phyloP scores from a whole-genome alignment of 2,113 vertebrate species.

The Cyanoderma ruficeps region DNA sequence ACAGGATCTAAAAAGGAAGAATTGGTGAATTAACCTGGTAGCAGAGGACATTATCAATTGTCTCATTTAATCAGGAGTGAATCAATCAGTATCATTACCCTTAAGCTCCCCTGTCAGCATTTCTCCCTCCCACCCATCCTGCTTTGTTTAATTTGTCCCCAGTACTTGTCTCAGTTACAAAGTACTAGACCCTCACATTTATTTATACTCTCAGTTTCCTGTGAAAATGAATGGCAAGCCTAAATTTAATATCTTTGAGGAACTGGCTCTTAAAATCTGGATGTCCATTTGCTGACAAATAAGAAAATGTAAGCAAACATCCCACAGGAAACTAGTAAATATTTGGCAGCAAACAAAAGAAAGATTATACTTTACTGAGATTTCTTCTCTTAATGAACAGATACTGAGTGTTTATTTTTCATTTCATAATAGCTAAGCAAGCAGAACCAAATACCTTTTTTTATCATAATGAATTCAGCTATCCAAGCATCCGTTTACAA shows the following conservation, averaged over 20 bases:
- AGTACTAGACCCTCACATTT: not conserved
- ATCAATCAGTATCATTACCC: not conserved
- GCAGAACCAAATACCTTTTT: not conserved
- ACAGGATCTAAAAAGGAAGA: not conserved
- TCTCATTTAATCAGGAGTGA: not conserved
- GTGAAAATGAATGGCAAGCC: not conserved
- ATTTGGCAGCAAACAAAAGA: not conserved
- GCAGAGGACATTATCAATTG: not conserved
- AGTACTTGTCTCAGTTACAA: not conserved
- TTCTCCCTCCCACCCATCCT: not conserved
- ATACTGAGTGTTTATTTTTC: not conserved
- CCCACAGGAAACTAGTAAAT: not conserved
- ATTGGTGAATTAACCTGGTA: not conserved
- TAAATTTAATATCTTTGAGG: not conserved
- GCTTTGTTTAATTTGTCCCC: not conserved
- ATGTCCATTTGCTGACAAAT: not conserved
- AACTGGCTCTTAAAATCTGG: not conserved
- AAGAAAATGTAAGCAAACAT: not conserved
- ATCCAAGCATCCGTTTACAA: not conserved
- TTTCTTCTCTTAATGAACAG: not conserved
- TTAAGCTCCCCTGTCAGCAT: not conserved
- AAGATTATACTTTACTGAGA: not conserved
- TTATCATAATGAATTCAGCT: not conserved
- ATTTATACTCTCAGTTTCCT: not conserved
- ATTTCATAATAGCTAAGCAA: not conserved